phyloP scores from a whole-genome alignment of 2,113 vertebrate species.

The Antechinus flavipes region DNA sequence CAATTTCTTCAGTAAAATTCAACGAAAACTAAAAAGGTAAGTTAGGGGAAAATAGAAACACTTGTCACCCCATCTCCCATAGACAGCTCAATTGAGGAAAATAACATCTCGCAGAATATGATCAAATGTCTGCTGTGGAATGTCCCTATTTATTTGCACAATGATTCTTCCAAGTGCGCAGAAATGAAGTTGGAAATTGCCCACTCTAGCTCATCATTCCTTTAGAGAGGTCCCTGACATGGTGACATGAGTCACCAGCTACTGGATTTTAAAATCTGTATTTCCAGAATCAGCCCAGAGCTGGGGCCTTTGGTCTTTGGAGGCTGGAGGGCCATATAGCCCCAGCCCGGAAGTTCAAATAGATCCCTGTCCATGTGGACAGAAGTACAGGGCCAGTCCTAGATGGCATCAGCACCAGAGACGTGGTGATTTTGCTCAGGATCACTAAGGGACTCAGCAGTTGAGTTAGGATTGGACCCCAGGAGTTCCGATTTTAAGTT shows the following conservation, averaged over 20 bases:
- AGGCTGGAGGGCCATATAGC: neutral
- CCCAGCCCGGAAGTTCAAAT: neutral
- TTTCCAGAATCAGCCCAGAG: neutral
- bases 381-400: neutral
- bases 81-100: neutral
- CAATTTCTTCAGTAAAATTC: conserved; percentile 16
- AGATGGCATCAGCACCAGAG: neutral
- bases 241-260: neutral
- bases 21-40: neutral
- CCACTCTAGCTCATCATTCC: conserved; percentile 1
- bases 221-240: conserved; percentile 24
- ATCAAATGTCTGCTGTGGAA: neutral
- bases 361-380: neutral
- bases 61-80: neutral
- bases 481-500: neutral
- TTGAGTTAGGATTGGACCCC: neutral
- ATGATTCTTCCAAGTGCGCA: conserved; percentile 35
- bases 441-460: neutral
- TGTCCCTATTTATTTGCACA: conserved; percentile 38
- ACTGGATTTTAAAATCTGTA: conserved; percentile 23
- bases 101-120: conserved; percentile 1
- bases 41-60: neutral
- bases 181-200: conserved; percentile 22
- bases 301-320: neutral
- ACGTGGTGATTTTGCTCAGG: neutral